A percentile compares a stretch with the other conserved stretches of the same genome.
These are phyloP conservation scores for Coregonus suidteri DNA, from an alignment of 2,797 vertebrate genomes.

Conservation along the genomic window DNA sequence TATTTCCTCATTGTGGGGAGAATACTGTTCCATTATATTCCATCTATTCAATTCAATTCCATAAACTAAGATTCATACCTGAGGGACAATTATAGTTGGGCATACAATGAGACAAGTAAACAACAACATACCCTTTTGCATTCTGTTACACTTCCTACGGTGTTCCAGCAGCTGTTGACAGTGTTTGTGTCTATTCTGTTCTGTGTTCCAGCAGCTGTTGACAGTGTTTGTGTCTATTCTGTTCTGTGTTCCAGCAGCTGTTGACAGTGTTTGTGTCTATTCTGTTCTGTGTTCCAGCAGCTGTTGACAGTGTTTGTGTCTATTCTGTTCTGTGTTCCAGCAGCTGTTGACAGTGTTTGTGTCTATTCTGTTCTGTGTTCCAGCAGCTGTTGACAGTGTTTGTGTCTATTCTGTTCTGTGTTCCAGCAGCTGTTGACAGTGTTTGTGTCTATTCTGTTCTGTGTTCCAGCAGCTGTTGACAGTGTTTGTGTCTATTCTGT, in stretches of 20 bases:
- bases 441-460: not conserved
- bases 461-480: conserved; percentile 59
- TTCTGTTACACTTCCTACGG: not conserved
- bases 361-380: conserved; percentile 1
- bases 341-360: not conserved
- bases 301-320: not conserved
- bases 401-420: not conserved
- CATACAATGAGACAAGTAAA: too few relatives aligned
- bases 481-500: not conserved
- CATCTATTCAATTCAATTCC: too few relatives aligned
- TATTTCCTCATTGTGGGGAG: too few relatives aligned
- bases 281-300: conserved; percentile 61
- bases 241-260: conserved; percentile 60
- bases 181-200: not conserved
- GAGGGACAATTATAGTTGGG: too few relatives aligned
- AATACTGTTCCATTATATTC: too few relatives aligned
- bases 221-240: not conserved
- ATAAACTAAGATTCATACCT: too few relatives aligned
- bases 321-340: conserved; percentile 60
- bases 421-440: conserved; percentile 60
- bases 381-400: conserved; percentile 61
- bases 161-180: not conserved
- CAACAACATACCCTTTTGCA: too few relatives aligned
- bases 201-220: conserved; percentile 61
- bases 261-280: not conserved